Base-by-base conservation (phyloP, 2,113 vertebrate genomes). In the Anarhynchus alexandrinus region DNA sequence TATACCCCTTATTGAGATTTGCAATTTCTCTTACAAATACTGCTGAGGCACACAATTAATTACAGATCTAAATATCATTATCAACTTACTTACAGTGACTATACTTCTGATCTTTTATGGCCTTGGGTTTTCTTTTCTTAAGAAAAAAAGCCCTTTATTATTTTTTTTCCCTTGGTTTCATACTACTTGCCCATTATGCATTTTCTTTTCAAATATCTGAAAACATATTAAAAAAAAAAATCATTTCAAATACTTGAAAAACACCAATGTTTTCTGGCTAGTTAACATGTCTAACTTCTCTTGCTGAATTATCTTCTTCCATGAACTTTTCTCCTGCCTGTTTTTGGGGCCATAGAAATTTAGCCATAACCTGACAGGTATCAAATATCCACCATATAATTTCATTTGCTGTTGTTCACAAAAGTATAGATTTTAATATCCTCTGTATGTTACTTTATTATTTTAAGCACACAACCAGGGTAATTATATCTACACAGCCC, bases 121-220 rank as follows among this genome's bases (percentile, higher is more conserved):
- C 22, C 16, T 49, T 73, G 22, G 21, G 11, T 5, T 11, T 93
- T 79, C 20, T 51, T 79, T 73, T 82, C 21, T 36, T 42, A 9
- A 57, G 61, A 7, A 36, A 61, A 89, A 27, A n/a, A 19, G 0
- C 1, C 1, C 1, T 40, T 52, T 52, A 5, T 71, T 54, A 8
- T 25, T 51, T 49, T 49, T 57, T 10, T 7, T 16, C 29, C n/a
- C n/a, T 81, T 74, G 27, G 82, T 59, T 88, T 92, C 38, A 45
- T 32, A 43, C 30, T 83, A 11, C 22, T 74, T 85, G 11, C 9
- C 16, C 4, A 2, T 22, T 43, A 52, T 3, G 6, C 9, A 34
- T 82, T 86, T 85, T 74, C 7, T 32, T 87, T 79, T 88, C 1
- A 21, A 73, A 54, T 66, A 74, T 10, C 43, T 62, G 23, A 58